Evolutionary conservation across 2,113 vertebrate species (phyloP), one percentile per base, ranked within the genome.

Genomic region (Limnothrissa miodon): DNA sequence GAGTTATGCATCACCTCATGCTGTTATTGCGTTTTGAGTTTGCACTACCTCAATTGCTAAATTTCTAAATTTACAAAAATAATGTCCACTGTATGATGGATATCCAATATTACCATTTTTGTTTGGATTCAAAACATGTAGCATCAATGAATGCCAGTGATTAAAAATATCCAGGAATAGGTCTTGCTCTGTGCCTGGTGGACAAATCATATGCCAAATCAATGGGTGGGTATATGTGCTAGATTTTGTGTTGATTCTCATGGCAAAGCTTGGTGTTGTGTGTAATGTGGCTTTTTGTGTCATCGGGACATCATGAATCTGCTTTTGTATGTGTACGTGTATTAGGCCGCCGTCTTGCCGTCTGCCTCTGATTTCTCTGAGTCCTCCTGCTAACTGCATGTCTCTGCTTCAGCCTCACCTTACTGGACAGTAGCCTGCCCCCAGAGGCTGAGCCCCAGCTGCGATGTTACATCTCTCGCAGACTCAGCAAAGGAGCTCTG

Each of bases 401-500:
- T 78, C 70, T 80, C 83, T 29, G 83, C 78, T 78, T 42, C 92
- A 99, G 98, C 91, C 95, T 99, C 19, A 97, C 96, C 13, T 92
- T 98, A 84, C 91, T 95, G 86, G 97, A 97, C 87, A 96, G 95
- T 84, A 98, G 96, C 89, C 92, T 99, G 39, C 94, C 97, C 0
- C 82, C 91, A 0, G 97, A 98, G 92, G 95, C 95, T 0, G 98
- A 99, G 88, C 96, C 96, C 0, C 96, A 99, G 85, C 83, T 99
- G 83, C 94, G 94, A 19, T 91, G 92, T 87, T 98, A 98, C 86
- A 94, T 99, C 9, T 94, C 95, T 1, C 97, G 96, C 91, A 96
- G 97, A 53, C 94, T 99, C 80, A 94, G 93, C n/a, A 99, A 98
- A 89, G 98, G 98, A 86, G 95, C 97, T 0, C 89, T 98, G 81